Percentiles rank a stretch among this genome's conserved stretches.
These are phyloP conservation scores for Neoniphon sammara DNA, from an alignment of 2,797 vertebrate species.

Conservation along the genomic window DNA sequence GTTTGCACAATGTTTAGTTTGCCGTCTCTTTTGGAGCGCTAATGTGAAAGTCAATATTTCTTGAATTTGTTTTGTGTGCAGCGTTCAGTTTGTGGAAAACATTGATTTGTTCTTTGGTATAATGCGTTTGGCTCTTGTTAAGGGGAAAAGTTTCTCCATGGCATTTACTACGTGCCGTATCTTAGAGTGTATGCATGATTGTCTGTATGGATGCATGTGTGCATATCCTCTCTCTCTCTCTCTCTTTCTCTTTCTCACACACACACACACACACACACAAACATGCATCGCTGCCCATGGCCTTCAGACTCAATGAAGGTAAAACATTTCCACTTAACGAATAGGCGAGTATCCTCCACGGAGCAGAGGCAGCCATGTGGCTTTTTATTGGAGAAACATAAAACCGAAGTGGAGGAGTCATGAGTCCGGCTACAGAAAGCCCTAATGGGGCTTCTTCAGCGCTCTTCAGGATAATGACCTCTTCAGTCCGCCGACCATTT, in stretches of 20 bases:
- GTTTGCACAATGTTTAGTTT: constrained; percentile 49
- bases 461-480: constrained; percentile 73
- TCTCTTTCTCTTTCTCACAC: too few species aligned
- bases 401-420: constrained; percentile 51
- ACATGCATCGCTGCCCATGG: constrained; percentile 5
- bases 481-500: constrained; percentile 63
- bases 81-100: constrained; percentile 65
- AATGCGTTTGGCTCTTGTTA: constrained; percentile 41
- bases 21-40: constrained; percentile 50
- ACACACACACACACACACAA: constrained; percentile 11
- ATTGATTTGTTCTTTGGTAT: constrained; percentile 65
- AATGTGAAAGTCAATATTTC: constrained; percentile 61
- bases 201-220: background rate
- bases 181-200: constrained; percentile 1
- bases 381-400: constrained; percentile 40
- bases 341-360: constrained; percentile 3
- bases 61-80: constrained; percentile 59
- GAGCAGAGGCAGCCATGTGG: constrained; percentile 34
- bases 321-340: constrained; percentile 36
- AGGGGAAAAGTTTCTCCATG: constrained; percentile 37
- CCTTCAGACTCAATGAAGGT: constrained; percentile 21
- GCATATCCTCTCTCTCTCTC: too few species aligned
- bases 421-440: constrained; percentile 49
- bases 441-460: constrained; percentile 64
- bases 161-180: constrained; percentile 1